Base-by-base conservation (phyloP, 2,888 invertebrate genomes). In the Lamellibrachia columna region DNA sequence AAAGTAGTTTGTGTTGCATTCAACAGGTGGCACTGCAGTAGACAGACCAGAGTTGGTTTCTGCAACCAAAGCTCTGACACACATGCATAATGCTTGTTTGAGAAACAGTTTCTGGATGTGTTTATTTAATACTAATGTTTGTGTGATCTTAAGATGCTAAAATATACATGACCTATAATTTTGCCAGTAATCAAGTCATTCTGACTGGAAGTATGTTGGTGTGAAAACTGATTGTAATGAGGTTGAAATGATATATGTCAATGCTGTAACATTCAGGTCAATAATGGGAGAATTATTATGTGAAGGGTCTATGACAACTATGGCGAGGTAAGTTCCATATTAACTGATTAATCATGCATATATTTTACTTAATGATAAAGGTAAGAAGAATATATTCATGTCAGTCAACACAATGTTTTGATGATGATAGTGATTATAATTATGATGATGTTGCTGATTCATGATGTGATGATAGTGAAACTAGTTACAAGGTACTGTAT, bases 1-100 rank as follows among this genome's bases (percentile, higher is more conserved):
- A 75, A 75, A 75, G 75, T 75, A 75, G 75, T 75, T 75, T 75
- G 75, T 75, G n/a, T 75, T 75, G 75, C n/a, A 75, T 75, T 75
- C 75, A 75, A 75, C 75, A 75, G 75, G 2, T 75, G 75, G 75
- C 75, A 75, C 3, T 75, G 75, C 75, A 75, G 75, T 75, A 75
- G 75, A 11, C 75, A 4, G 55, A 9, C 75, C 6, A 2, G 22
- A 22, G 22, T 22, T 3, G 22, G 75, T 75, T 75, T 22, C 22
- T 75, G 75, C 60, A 9, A 4, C 22, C 75, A 75, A 75, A 75
- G n/a, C 4, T 22, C 75, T 40, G 40, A 75, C 6, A 22, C 7
- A 9, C 9, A 55, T 55, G 55, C 9, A 55, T 3, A 3, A 4
- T 15, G 22, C 22, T 22, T 1, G 75, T 75, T 75, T 75, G 22